Conservation (phyloP, 2,888 invertebrate genomes). For the Ichneumoninae sp. region DNA sequence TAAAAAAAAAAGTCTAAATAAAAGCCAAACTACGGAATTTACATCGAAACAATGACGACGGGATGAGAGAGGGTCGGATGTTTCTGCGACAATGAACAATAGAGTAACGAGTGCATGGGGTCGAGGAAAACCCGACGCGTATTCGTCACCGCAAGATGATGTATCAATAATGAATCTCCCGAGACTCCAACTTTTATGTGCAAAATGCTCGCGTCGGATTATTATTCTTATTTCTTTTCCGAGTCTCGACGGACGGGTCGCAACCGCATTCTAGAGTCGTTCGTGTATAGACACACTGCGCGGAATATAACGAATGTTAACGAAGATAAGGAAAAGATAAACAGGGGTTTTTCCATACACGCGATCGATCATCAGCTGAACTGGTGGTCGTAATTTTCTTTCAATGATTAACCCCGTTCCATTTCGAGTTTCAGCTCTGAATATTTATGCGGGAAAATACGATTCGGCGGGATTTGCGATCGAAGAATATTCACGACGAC, state of each 20-base stretch:
- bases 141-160: conserved; percentile 10
- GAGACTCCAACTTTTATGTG: conserved; percentile 4
- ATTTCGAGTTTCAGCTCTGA: background rate
- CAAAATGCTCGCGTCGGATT: background rate
- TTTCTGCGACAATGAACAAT: conserved; percentile 26
- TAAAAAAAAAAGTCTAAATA: background rate
- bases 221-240: background rate
- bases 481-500: background rate
- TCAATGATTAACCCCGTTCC: background rate
- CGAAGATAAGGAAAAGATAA: conserved; percentile 19
- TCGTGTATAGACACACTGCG: conserved; percentile 13
- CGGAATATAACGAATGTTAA: background rate
- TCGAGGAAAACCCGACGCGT: conserved; percentile 45
- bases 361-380: background rate
- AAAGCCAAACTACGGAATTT: background rate
- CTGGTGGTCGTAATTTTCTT: conserved; percentile 2
- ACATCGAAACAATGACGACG: background rate
- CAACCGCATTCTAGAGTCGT: conserved; percentile 23
- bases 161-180: conserved; percentile 5
- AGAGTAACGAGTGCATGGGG: conserved; percentile 9
- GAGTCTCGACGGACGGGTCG: background rate
- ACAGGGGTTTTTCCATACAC: conserved; percentile 19
- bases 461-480: background rate
- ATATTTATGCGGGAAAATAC: background rate
- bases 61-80: background rate